These are phyloP conservation scores for Ips nitidus DNA, from an alignment of 1,140 invertebrate species.

Conservation along the genomic window DNA sequence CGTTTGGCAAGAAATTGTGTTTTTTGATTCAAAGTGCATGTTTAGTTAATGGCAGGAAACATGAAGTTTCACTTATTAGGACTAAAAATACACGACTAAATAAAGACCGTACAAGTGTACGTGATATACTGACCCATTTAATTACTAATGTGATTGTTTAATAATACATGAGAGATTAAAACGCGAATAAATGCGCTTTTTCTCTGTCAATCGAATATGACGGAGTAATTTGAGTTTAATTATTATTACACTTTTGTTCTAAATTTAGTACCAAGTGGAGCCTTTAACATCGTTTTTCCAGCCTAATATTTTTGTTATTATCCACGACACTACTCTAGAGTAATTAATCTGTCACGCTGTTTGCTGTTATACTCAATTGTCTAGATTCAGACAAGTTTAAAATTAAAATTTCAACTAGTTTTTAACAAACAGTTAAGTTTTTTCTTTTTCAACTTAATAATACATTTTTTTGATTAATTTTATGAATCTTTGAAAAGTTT, in stretches of 20 bases:
- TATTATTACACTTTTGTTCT: not conserved
- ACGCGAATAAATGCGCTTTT: not conserved
- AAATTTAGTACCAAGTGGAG: not conserved
- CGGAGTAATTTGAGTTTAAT: not conserved
- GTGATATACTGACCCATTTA: constrained; percentile 1
- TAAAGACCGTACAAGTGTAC: not conserved
- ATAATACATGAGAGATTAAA: not conserved
- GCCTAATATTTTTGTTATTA: not conserved
- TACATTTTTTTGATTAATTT: too few relatives aligned
- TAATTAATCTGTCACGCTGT: too few relatives aligned
- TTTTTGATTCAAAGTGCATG: not conserved
- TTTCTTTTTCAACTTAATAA: too few relatives aligned
- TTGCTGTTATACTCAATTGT: too few relatives aligned
- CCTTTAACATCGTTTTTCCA: not conserved
- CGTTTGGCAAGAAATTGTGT: not conserved
- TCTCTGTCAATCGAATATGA: not conserved
- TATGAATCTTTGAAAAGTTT: too few relatives aligned
- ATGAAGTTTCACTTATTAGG: not conserved
- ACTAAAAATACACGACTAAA: not conserved
- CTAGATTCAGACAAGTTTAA: too few relatives aligned
- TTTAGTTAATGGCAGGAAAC: not conserved
- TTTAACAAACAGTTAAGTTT: too few relatives aligned
- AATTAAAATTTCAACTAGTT: too few relatives aligned
- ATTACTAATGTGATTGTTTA: not conserved
- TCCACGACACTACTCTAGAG: too few relatives aligned